These are phyloP conservation scores for Steinernema carpocapsae DNA, from an alignment of 2,888 invertebrate species.

Conservation along the genomic window DNA sequence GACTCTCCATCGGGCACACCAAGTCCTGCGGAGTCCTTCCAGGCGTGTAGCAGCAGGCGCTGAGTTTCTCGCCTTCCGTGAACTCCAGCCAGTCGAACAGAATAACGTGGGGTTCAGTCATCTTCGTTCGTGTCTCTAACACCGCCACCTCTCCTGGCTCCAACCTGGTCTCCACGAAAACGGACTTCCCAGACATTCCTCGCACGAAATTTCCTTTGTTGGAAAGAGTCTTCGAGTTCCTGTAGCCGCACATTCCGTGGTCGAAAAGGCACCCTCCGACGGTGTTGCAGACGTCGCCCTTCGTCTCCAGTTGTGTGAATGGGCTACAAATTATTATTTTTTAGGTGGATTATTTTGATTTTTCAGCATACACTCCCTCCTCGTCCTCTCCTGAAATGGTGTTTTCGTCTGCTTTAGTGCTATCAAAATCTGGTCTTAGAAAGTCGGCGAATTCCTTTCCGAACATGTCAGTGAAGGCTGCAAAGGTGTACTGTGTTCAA, in stretches of 20 bases:
- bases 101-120: slow-evolving; percentile 48
- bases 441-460: slow-evolving; percentile 60
- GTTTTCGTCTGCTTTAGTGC: slow-evolving; percentile 47
- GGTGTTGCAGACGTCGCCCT: slow-evolving; percentile 35
- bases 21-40: slow-evolving; percentile 37
- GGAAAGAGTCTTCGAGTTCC: slow-evolving; percentile 37
- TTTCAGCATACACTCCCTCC: background rate
- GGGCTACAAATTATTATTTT: background rate
- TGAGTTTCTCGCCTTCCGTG: slow-evolving; percentile 45
- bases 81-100: slow-evolving; percentile 44
- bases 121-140: slow-evolving; percentile 51
- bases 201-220: slow-evolving; percentile 41
- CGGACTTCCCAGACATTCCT: slow-evolving; percentile 46
- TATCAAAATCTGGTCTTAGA: slow-evolving; percentile 57
- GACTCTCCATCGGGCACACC: slow-evolving; percentile 40
- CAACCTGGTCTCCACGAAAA: slow-evolving; percentile 55
- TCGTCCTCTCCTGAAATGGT: slow-evolving; percentile 19
- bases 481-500: slow-evolving; percentile 34
- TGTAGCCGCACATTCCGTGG: slow-evolving; percentile 38
- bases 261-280: slow-evolving; percentile 45
- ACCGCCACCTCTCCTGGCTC: slow-evolving; percentile 55
- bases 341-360: background rate
- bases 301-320: slow-evolving; percentile 14
- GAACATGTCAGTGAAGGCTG: slow-evolving; percentile 57
- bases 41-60: slow-evolving; percentile 39